Conservation (phyloP, 2,113 vertebrate genomes). For the Gallinago jamesoni region DNA sequence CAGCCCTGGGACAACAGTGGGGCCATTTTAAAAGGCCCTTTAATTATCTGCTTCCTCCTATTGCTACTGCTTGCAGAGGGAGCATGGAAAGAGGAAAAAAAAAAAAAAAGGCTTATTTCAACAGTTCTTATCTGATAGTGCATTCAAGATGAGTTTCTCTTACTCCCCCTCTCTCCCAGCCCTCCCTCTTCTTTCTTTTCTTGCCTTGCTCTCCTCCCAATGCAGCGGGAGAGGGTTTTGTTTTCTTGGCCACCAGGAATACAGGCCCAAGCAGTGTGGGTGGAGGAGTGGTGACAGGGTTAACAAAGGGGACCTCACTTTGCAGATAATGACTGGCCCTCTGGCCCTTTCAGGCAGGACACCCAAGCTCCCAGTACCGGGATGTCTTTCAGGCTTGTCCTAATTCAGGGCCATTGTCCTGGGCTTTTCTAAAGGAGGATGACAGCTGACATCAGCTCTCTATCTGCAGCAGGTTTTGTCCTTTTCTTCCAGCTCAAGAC, state of each 20-base stretch:
- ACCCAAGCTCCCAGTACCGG: not conserved
- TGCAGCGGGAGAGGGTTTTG: not conserved
- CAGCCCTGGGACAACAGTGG: conserved; percentile 16
- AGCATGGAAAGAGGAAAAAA: not conserved
- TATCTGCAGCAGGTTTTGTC: conserved; percentile 1
- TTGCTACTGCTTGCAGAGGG: not conserved
- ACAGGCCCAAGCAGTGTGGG: not conserved
- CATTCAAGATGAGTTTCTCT: conserved; percentile 44
- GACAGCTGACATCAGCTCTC: conserved; percentile 7
- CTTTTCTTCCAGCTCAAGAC: not conserved
- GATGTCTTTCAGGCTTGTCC: conserved; percentile 48
- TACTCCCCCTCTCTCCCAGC: not conserved
- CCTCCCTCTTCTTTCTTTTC: conserved; percentile 3
- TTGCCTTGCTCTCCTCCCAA: not conserved
- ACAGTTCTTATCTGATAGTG: conserved; percentile 73
- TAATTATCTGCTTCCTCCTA: conserved; percentile 47
- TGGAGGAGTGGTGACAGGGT: conserved; percentile 37
- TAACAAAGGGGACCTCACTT: conserved; percentile 33
- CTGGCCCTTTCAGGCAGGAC: not conserved
- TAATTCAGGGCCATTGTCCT: not conserved
- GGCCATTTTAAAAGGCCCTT: conserved; percentile 15
- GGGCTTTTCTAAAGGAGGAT: not conserved
- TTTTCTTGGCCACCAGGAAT: not conserved
- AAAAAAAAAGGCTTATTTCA: conserved; percentile 50
- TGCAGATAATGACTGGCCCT: not conserved